Percentiles rank a stretch among this genome's conserved stretches.
Evolutionary conservation across 2,888 invertebrate genomes (phyloP).

Genomic region (Meghimatium bilineatum): DNA sequence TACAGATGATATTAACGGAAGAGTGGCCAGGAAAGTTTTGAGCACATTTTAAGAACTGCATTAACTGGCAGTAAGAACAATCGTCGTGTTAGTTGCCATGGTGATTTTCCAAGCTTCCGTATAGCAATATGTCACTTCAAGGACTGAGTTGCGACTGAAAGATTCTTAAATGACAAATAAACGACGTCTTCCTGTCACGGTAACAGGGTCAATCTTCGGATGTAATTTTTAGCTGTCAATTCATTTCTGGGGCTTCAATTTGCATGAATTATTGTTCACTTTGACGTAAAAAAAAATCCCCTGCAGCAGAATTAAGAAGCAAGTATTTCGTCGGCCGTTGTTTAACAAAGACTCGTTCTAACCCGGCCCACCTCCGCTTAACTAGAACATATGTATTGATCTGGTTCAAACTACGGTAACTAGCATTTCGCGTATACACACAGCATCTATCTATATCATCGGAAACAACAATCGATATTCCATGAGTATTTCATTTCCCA

Average conservation of each 20-base stretch:
- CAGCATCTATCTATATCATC: no score
- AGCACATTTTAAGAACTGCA: background rate
- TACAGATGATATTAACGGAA: no score
- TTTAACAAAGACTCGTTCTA: no score
- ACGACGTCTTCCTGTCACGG: background rate
- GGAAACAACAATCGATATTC: no score
- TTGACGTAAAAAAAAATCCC: no score
- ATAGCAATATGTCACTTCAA: background rate
- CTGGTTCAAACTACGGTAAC: no score
- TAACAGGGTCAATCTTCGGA: background rate
- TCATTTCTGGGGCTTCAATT: background rate
- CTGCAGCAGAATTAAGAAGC: no score
- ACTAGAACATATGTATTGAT: no score
- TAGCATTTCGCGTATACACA: no score
- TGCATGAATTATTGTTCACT: background rate
- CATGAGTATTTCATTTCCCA: no score
- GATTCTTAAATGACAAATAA: background rate
- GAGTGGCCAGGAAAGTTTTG: background rate
- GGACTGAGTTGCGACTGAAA: background rate
- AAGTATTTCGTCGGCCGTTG: no score
- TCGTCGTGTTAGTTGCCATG: background rate
- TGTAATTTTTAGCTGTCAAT: background rate
- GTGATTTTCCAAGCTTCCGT: background rate
- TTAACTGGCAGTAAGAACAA: background rate
- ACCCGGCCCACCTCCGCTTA: no score